These are phyloP conservation scores for Epistrophe grossulariae DNA, from an alignment of 2,888 invertebrate genomes.

Conservation along the genomic window DNA sequence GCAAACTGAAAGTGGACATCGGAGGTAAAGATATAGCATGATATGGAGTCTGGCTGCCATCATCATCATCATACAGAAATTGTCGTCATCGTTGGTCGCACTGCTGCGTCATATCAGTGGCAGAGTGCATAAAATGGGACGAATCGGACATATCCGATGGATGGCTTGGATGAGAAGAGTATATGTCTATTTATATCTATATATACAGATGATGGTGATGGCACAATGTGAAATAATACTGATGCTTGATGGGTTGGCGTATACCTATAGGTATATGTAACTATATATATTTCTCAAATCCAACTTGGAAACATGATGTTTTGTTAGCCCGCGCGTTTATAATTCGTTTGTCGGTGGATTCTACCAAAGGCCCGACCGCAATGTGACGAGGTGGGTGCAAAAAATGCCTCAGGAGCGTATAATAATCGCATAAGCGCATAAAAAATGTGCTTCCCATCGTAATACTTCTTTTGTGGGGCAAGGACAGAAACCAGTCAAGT, in stretches of 20 bases:
- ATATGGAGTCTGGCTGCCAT: slow-evolving; percentile 58
- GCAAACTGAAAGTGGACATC: slow-evolving; percentile 56
- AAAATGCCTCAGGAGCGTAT: slow-evolving; percentile 77
- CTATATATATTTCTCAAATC: slow-evolving; percentile 74
- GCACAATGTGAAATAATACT: slow-evolving; percentile 74
- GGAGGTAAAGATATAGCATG: slow-evolving; percentile 34
- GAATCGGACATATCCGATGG: slow-evolving; percentile 29
- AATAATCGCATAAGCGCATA: slow-evolving; percentile 77
- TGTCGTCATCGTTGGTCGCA: slow-evolving; percentile 51
- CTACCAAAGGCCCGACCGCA: slow-evolving; percentile 64
- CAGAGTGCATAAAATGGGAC: slow-evolving; percentile 57
- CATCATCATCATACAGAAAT: slow-evolving; percentile 56
- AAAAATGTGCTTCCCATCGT: slow-evolving; percentile 75
- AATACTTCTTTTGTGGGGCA: slow-evolving; percentile 59
- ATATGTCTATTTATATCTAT: not conserved
- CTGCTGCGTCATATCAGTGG: slow-evolving; percentile 71
- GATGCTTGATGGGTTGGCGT: slow-evolving; percentile 50
- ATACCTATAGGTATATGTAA: not conserved
- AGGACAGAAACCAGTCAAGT: slow-evolving; percentile 12
- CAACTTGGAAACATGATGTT: slow-evolving; percentile 73
- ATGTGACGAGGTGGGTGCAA: slow-evolving; percentile 78
- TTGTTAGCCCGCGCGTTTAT: slow-evolving; percentile 71
- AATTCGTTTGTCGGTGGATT: slow-evolving; percentile 77
- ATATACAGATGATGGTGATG: not conserved
- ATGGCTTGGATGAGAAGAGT: slow-evolving; percentile 62